These are phyloP conservation scores for Cettia cetti DNA, from an alignment of 2,113 vertebrate genomes.

Conservation along the genomic window DNA sequence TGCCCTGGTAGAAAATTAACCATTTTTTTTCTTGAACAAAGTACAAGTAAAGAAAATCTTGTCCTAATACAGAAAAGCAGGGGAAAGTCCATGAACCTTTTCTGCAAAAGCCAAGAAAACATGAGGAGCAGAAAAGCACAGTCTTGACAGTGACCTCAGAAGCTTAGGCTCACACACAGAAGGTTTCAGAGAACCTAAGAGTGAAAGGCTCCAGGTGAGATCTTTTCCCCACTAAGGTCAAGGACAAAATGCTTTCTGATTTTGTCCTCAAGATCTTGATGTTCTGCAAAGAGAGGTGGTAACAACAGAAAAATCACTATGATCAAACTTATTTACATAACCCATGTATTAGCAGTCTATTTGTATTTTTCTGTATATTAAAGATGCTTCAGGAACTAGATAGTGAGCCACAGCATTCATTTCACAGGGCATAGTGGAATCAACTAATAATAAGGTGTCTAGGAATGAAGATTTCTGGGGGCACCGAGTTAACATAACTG, in stretches of 20 bases:
- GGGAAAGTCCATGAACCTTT: background rate
- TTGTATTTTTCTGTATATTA: background rate
- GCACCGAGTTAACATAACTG: background rate
- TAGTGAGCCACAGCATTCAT: background rate
- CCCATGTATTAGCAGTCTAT: background rate
- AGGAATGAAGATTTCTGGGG: background rate
- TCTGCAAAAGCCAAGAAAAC: background rate
- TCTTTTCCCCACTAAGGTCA: background rate
- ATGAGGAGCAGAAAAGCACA: background rate
- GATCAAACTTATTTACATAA: background rate
- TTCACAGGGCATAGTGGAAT: background rate
- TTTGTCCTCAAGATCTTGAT: background rate
- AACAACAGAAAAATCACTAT: background rate
- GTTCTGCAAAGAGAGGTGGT: background rate
- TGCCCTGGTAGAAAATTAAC: background rate
- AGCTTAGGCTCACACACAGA: background rate
- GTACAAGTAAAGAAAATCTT: background rate
- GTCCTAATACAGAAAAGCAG: background rate
- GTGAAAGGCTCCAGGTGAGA: background rate
- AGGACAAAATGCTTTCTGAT: background rate
- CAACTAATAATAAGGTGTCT: background rate
- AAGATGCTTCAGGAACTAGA: background rate
- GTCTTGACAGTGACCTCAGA: background rate
- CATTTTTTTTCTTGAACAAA: background rate
- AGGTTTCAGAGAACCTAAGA: background rate